Percentiles rank a stretch among this genome's conserved stretches.
Evolutionary conservation across 2,888 invertebrate genomes (phyloP).

Genomic region (Troides aeacus): DNA sequence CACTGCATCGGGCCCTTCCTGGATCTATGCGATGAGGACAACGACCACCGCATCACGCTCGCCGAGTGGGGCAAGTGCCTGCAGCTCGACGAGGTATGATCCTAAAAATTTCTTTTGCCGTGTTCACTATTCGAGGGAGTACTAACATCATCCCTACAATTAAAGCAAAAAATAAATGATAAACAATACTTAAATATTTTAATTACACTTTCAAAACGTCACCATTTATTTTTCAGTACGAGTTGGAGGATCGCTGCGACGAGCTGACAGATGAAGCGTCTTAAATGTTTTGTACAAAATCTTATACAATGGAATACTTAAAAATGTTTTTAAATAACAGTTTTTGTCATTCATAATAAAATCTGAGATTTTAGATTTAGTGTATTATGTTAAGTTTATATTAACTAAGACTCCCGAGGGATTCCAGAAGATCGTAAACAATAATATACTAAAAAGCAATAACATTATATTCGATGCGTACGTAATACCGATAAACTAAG

Average conservation of each 20-base stretch:
- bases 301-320: constrained; percentile 23
- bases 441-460: constrained; percentile 3
- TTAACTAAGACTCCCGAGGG: constrained; percentile 7
- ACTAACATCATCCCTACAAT: too few relatives aligned
- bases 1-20: constrained; percentile 99
- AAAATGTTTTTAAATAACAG: constrained; percentile 24
- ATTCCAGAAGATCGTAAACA: not conserved
- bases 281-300: constrained; percentile 25
- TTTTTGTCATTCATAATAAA: constrained; percentile 29
- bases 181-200: too few relatives aligned
- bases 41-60: constrained; percentile 94
- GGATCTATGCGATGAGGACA: constrained; percentile 92
- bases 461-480: not conserved
- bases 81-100: constrained; percentile 87
- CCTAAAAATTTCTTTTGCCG: not conserved
- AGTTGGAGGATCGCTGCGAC: constrained; percentile 90
- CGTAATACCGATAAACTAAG: not conserved
- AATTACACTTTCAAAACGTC: not conserved
- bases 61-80: constrained; percentile 95
- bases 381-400: constrained; percentile 18
- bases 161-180: too few relatives aligned
- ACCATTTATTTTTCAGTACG: constrained; percentile 78
- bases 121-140: too few relatives aligned
- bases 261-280: constrained; percentile 80
- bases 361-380: constrained; percentile 27